A percentile compares a stretch with the other conserved stretches of the same genome.
phyloP scores from a whole-genome alignment of 1,140 invertebrate genomes.

The Dysdera silvatica region DNA sequence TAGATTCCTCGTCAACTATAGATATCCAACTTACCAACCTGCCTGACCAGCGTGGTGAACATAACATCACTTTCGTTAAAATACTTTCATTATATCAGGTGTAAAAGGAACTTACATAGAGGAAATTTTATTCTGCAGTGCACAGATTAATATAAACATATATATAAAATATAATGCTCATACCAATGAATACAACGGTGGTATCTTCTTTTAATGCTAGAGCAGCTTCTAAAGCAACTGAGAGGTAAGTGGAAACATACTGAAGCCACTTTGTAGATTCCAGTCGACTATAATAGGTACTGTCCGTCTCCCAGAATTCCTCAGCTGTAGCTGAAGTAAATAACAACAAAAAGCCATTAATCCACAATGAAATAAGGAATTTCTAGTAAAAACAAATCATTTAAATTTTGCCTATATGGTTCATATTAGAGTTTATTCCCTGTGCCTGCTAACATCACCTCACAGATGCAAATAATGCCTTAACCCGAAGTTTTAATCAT shows the following conservation, averaged over 20 bases:
- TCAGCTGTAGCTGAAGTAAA: conserved; percentile 53
- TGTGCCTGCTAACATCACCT: too few relatives aligned
- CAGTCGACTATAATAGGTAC: conserved; percentile 66
- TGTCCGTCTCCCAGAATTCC: conserved; percentile 71
- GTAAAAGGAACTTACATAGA: conserved; percentile 10
- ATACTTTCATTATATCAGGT: background rate
- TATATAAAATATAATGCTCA: conserved; percentile 42
- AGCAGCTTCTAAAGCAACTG: conserved; percentile 62
- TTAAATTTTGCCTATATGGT: too few relatives aligned
- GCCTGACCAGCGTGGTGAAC: too few relatives aligned
- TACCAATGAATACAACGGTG: conserved; percentile 70
- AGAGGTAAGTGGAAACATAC: conserved; percentile 64
- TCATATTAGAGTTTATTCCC: too few relatives aligned
- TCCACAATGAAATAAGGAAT: too few relatives aligned
- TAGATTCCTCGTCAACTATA: too few relatives aligned
- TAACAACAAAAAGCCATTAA: too few relatives aligned
- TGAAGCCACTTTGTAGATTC: conserved; percentile 76
- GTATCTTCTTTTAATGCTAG: conserved; percentile 50
- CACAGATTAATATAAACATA: background rate
- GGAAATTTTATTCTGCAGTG: background rate
- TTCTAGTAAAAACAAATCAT: too few relatives aligned
- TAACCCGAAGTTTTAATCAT: too few relatives aligned
- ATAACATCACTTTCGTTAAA: background rate
- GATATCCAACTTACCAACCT: too few relatives aligned
- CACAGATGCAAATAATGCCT: too few relatives aligned